Base-by-base conservation (phyloP, 1,140 invertebrate genomes). In the Leptopilina clavipes region DNA sequence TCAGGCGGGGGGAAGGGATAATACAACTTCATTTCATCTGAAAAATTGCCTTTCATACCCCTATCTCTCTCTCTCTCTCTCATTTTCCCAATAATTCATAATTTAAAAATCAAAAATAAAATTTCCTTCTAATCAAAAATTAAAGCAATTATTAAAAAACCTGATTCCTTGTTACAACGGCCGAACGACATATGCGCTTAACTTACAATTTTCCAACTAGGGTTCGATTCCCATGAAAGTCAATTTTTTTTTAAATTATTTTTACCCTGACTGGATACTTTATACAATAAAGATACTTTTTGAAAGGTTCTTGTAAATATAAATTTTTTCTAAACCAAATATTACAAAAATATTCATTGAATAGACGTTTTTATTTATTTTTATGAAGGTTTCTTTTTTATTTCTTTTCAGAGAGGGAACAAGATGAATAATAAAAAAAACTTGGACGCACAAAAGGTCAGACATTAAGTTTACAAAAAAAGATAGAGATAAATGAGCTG, bases 401-500 rank as follows among this genome's bases (percentile, higher is more conserved):
- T 8, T 7, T 17, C n/a, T 52, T 52, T 52, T n/a, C 1, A 17
- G 44, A 11, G 11, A 48, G 48, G n/a, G 48, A 52, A 52, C 14
- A 17, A 52, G 48, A n/a, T 17, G 12, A n/a, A 52, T 52, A 52
- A 52, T 17, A 52, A 52, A 52, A 52, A 52, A 52, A 52, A 52
- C 48, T 52, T n/a, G n/a, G 8, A 52, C 48, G 1, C 1, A 7
- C 48, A 52, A 52, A 52, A 52, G 48, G 48, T 52, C 14, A 52
- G n/a, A 52, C 17, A 52, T 52, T 52, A 52, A 52, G 48, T 52
- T 52, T 12, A 52, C 5, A 52, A 52, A 52, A 52, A 52, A 52
- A 52, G n/a, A n/a, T n/a, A n/a, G n/a, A 52, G 48, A 52, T 52
- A 52, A 52, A 52, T n/a, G 48, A 52, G 48, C 48, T 52, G 48